Evolutionary conservation across 1,140 invertebrate genomes (phyloP).

Genomic region (Tetramorium simillimum): DNA sequence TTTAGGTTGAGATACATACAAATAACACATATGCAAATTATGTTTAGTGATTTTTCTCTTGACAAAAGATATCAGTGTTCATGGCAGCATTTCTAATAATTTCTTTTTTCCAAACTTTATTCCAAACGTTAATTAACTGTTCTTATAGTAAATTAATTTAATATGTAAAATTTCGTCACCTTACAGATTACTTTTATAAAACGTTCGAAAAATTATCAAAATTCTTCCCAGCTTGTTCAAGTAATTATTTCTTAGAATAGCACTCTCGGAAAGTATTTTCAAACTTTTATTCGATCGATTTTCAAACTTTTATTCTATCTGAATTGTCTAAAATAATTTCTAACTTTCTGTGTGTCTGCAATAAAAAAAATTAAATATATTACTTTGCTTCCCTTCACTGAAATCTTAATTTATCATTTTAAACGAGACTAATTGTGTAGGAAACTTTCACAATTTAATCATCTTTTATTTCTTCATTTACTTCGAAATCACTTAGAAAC

Average conservation of each 20-base stretch:
- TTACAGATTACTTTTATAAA: not conserved
- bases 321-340: not conserved
- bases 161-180: not conserved
- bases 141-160: slow-evolving; percentile 12
- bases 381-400: not conserved
- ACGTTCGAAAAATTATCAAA: not conserved
- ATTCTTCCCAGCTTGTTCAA: not conserved
- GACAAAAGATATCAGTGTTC: not conserved
- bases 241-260: not conserved
- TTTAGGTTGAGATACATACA: too few species aligned
- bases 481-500: not conserved
- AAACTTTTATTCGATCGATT: not conserved
- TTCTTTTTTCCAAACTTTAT: not conserved
- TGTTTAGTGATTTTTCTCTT: not conserved
- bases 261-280: not conserved
- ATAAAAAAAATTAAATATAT: slow-evolving; percentile 5
- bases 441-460: not conserved
- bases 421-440: not conserved
- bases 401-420: not conserved
- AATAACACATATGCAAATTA: too few species aligned
- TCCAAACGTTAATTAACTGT: not conserved
- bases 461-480: not conserved
- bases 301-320: not conserved
- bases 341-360: not conserved
- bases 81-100: not conserved